Conservation (phyloP, 2,888 invertebrate genomes). For the Papilio gigon region DNA sequence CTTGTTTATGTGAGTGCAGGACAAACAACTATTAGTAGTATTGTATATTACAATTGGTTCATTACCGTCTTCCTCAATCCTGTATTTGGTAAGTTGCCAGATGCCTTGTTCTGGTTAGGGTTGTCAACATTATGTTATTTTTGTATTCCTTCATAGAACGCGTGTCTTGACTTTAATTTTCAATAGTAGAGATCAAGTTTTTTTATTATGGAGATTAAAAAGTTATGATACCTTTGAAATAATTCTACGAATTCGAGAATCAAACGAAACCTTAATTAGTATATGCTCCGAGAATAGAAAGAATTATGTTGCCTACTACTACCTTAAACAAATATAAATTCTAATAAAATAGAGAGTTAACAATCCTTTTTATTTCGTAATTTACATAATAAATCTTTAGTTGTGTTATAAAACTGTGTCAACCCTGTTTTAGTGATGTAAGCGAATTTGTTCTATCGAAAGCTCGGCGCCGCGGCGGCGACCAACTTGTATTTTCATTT, state of each 20-base stretch:
- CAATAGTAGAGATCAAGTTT: background rate
- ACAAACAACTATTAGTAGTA: constrained; percentile 36
- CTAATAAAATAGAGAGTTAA: background rate
- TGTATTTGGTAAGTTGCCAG: constrained; percentile 42
- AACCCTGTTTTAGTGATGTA: constrained; percentile 46
- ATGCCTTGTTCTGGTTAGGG: constrained; percentile 19
- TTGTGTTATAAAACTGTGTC: constrained; percentile 38
- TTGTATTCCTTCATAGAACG: background rate
- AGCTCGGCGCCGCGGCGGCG: constrained; percentile 49
- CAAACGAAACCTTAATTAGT: too few species aligned
- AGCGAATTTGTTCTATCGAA: constrained; percentile 54
- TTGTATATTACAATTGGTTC: constrained; percentile 41
- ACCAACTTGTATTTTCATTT: constrained; percentile 60
- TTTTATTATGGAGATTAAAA: too few species aligned
- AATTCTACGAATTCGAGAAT: too few species aligned
- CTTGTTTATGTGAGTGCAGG: background rate
- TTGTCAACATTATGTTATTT: constrained; percentile 12
- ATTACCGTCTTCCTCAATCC: constrained; percentile 34
- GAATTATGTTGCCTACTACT: too few species aligned
- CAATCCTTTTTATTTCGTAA: background rate
- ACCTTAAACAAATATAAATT: too few species aligned
- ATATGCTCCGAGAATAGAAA: too few species aligned
- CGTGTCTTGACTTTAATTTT: background rate
- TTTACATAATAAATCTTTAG: background rate
- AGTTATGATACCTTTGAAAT: too few species aligned